Percentiles rank a stretch among this genome's conserved stretches.
Conservation (phyloP, 2,113 vertebrate species). For the Prunella fulvescens region DNA sequence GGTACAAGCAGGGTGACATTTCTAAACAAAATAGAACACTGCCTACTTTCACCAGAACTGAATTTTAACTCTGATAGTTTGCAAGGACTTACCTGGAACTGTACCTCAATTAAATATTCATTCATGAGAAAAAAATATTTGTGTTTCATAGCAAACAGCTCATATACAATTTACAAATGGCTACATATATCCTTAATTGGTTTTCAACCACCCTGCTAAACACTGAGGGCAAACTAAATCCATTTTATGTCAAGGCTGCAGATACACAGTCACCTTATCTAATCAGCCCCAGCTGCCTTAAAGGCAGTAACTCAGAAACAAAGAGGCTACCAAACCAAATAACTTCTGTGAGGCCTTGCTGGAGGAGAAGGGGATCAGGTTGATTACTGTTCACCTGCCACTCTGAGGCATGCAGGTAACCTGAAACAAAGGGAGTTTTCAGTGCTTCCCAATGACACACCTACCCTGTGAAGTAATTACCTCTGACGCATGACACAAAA, state of each 20-base stretch:
- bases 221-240: conserved; percentile 24
- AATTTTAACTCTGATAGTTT: conserved; percentile 33
- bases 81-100: conserved; percentile 3
- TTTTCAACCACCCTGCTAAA: conserved; percentile 26
- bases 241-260: conserved; percentile 36
- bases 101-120: conserved; percentile 26
- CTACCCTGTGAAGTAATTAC: conserved; percentile 61
- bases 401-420: conserved; percentile 26
- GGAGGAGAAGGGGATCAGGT: conserved; percentile 16
- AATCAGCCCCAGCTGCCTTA: conserved; percentile 33
- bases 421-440: conserved; percentile 66
- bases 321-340: conserved; percentile 41
- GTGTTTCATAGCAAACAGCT: conserved; percentile 23
- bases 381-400: conserved; percentile 34
- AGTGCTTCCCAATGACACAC: conserved; percentile 55
- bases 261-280: conserved; percentile 44
- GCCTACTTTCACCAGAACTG: conserved; percentile 21
- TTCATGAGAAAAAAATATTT: conserved; percentile 7
- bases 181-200: conserved; percentile 51
- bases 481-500: conserved; percentile 57
- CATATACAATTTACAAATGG: conserved; percentile 26
- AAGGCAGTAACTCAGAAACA: conserved; percentile 43
- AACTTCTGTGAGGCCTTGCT: conserved; percentile 31
- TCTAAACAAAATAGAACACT: conserved; percentile 33
- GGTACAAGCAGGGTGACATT: conserved; percentile 21